Percentiles rank a stretch among this genome's conserved stretches.
Evolutionary conservation across 2,797 vertebrate species (phyloP).

Genomic region (Caiman crocodilus): DNA sequence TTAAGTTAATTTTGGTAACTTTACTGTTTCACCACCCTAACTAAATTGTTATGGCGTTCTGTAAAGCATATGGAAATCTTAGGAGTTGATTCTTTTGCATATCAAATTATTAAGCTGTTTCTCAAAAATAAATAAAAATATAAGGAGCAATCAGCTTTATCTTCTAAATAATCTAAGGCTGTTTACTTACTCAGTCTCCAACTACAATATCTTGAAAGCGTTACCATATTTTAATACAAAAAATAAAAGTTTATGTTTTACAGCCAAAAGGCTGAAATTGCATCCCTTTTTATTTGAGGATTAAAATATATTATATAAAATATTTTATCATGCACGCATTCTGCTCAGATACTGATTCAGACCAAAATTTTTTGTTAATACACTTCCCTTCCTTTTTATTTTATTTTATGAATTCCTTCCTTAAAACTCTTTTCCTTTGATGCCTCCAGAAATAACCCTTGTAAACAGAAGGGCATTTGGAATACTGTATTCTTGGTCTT

Average conservation of each 20-base stretch:
- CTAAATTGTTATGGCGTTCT: neutral
- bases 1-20: neutral
- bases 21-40: neutral
- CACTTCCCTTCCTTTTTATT: neutral
- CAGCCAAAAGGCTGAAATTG: neutral
- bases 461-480: neutral
- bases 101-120: neutral
- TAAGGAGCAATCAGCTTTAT: neutral
- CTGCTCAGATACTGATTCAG: neutral
- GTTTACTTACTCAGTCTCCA: neutral
- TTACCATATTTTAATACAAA: neutral
- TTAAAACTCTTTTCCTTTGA: neutral
- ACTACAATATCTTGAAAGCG: neutral
- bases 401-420: neutral
- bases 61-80: neutral
- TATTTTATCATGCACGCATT: neutral
- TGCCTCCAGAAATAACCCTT: neutral
- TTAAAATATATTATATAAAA: neutral
- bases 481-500: neutral
- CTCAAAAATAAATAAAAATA: rapidly evolving
- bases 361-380: neutral
- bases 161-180: neutral
- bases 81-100: neutral
- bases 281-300: neutral
- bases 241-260: neutral